phyloP scores from a whole-genome alignment of 2,797 vertebrate species.

The Linurgus olivaceus region DNA sequence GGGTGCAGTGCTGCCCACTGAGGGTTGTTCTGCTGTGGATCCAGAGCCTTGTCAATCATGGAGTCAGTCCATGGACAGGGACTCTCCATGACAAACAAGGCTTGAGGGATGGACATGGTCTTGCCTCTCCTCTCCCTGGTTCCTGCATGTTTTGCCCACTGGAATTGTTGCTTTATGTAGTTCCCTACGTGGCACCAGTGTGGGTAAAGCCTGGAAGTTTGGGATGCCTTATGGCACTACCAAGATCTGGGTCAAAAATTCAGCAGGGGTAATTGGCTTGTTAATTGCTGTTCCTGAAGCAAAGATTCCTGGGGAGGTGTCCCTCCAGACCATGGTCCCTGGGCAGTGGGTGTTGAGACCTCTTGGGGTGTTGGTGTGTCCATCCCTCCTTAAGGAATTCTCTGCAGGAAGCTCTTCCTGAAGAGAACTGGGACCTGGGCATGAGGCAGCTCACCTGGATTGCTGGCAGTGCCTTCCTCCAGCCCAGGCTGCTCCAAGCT shows the following conservation, averaged over 20 bases:
- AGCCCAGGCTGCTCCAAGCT: neutral
- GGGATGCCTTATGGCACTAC: neutral
- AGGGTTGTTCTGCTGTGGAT: neutral
- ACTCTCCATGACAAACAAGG: accelerated
- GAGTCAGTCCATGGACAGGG: accelerated
- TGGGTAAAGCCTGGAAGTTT: neutral
- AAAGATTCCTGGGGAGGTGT: neutral
- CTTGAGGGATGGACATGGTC: neutral
- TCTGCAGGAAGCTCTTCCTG: neutral
- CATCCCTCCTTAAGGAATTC: neutral
- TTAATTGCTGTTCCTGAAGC: neutral
- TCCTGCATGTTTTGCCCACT: neutral
- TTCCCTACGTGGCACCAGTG: accelerated
- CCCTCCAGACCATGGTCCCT: neutral
- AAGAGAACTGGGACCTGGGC: neutral
- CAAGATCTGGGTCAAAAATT: neutral
- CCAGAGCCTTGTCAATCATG: neutral
- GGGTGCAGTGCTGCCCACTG: neutral
- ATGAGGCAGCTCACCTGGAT: neutral
- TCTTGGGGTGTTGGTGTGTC: neutral
- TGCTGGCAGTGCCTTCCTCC: neutral
- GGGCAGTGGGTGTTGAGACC: neutral
- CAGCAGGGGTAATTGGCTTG: neutral
- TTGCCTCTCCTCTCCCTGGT: neutral
- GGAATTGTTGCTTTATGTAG: neutral